These are phyloP conservation scores for Reticulitermes speratus DNA, from an alignment of 1,140 invertebrate species.

Conservation along the genomic window DNA sequence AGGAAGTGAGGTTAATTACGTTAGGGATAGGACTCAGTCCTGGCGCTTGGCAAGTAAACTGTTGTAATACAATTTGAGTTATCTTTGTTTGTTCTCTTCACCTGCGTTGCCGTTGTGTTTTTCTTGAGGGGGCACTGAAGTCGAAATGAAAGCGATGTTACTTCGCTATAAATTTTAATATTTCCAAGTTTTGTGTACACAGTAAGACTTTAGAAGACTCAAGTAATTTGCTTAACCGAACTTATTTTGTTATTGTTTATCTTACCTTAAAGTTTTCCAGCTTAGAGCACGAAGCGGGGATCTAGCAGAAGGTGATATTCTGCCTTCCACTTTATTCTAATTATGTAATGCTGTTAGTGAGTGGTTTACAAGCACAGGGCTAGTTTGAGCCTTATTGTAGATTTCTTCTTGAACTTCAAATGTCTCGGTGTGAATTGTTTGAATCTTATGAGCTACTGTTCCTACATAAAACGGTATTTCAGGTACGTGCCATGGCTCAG, in stretches of 20 bases:
- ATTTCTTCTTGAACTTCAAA: no score
- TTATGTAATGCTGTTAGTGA: background rate
- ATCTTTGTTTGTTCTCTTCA: background rate
- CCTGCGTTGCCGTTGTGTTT: background rate
- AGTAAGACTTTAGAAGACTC: background rate
- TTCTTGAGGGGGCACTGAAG: background rate
- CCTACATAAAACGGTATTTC: no score
- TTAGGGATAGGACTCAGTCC: no score
- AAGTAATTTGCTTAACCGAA: background rate
- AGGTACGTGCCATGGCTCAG: no score
- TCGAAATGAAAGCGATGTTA: background rate
- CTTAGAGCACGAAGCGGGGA: background rate
- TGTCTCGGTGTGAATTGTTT: no score
- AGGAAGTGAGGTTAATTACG: no score
- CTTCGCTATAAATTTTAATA: background rate
- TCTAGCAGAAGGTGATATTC: background rate
- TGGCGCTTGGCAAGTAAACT: no score
- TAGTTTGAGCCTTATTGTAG: no score
- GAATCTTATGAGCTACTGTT: no score
- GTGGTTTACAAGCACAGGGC: background rate
- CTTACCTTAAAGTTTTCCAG: background rate
- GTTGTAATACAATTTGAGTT: background rate
- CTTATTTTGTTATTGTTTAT: constrained; percentile 15
- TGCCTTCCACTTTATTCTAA: background rate
- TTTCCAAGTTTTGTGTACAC: background rate